These are phyloP conservation scores for Chaetoderma sp. DNA, from an alignment of 2,888 invertebrate genomes.

Conservation along the genomic window DNA sequence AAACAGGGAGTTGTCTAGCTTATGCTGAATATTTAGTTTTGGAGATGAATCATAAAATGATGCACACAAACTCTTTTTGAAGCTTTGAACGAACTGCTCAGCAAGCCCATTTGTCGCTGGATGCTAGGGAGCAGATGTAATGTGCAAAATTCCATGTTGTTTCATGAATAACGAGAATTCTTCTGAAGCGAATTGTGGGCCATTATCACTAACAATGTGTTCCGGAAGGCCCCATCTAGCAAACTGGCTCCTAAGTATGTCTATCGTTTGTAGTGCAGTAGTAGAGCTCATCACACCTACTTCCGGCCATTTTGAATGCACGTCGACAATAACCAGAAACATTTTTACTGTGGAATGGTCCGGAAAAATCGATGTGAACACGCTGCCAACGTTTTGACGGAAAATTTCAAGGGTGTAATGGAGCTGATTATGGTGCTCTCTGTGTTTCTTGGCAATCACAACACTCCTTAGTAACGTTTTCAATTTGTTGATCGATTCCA, in stretches of 20 bases:
- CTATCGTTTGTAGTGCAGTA: slow-evolving; percentile 35
- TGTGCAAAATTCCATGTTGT: slow-evolving; percentile 39
- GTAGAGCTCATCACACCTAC: slow-evolving; percentile 37
- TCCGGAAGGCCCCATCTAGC: slow-evolving; percentile 46
- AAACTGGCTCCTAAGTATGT: slow-evolving; percentile 39
- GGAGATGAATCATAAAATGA: too few species aligned
- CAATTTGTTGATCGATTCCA: slow-evolving; percentile 36
- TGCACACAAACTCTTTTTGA: slow-evolving; percentile 28
- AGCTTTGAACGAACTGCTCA: slow-evolving; percentile 45
- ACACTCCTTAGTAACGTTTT: slow-evolving; percentile 43
- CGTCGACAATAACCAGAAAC: slow-evolving; percentile 63
- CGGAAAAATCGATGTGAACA: slow-evolving; percentile 70
- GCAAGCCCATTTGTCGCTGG: slow-evolving; percentile 52
- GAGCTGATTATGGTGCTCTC: slow-evolving; percentile 36
- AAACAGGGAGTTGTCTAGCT: slow-evolving; percentile 6
- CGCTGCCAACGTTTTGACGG: slow-evolving; percentile 60
- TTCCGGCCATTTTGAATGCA: slow-evolving; percentile 69
- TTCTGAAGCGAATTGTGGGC: slow-evolving; percentile 47
- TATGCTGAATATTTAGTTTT: background rate
- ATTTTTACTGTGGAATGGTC: slow-evolving; percentile 56
- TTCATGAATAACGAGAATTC: slow-evolving; percentile 45
- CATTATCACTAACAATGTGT: slow-evolving; percentile 58
- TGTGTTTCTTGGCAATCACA: slow-evolving; percentile 32
- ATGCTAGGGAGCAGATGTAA: slow-evolving; percentile 44
- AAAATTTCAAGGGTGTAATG: slow-evolving; percentile 50